Evolutionary conservation across 1,140 invertebrate species (phyloP), one percentile per base, ranked within the genome.

Genomic region (Drosophila sproati): DNA sequence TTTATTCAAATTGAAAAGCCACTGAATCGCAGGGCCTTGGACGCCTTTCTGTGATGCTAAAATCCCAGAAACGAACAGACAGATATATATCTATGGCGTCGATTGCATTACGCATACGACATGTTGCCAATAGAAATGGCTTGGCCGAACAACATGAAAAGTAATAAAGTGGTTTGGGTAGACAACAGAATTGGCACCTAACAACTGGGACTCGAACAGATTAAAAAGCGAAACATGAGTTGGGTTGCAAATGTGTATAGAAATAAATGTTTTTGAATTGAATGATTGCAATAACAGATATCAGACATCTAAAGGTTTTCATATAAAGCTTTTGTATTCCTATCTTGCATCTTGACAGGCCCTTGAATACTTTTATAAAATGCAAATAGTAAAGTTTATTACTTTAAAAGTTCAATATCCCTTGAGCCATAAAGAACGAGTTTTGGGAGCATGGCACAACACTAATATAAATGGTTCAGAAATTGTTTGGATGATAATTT

Each of bases 1-100:
- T 77, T 82, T 77, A 87, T 88, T 87, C 66, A 88, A 87, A 87
- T 87, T 87, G 83, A 87, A 87, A 88, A 87, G 73, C 72, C 73
- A 78, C 66, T 72, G 66, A 60, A 7, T 77, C 50, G 68, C 70
- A 64, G 71, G 52, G 47, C 51, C 52, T 75, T 59, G 56, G 56
- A 41, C 43, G 47, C 56, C 43, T 67, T 55, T 70, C 52, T 54
- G 34, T 54, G 68, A 59, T 60, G 57, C 10, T 29, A 37, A 60
- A 71, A 52, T 59, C 67, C 71, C 43, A 60, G 55, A 54, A 56
- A 66, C 51, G 51, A 63, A 45, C 55, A 35, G 45, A 57, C 39
- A 47, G 69, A 73, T 78, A 48, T 52, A 78, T 80, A 89, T 87
- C 73, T 55, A 57, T 67, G 82, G 72, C 78, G 67, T 81, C 78